A percentile compares a stretch with the other conserved stretches of the same genome.
phyloP scores from a whole-genome alignment of 2,888 invertebrate species.

The Serripes groenlandicus region DNA sequence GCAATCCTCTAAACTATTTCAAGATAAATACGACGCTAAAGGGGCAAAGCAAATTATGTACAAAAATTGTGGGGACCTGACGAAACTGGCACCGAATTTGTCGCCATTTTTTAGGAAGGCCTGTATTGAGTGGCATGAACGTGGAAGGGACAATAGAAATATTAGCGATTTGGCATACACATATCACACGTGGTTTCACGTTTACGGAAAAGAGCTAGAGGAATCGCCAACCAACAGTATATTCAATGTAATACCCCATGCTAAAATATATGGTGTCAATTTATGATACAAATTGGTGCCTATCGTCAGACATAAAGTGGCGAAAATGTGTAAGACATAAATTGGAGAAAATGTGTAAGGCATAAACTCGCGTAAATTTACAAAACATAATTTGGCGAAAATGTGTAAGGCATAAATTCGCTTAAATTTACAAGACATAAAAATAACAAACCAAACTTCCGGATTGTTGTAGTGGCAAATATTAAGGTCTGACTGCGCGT shows the following conservation, averaged over 20 bases:
- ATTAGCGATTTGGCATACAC: neutral
- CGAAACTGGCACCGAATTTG: neutral
- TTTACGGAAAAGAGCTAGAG: neutral
- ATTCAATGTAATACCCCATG: slow-evolving; percentile 8
- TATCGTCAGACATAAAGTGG: no score
- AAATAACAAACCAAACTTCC: no score
- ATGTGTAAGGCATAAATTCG: no score
- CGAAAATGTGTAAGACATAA: neutral
- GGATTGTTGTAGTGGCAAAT: no score
- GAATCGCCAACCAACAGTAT: slow-evolving; percentile 3
- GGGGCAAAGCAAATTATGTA: neutral
- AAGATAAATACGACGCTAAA: slow-evolving; percentile 1
- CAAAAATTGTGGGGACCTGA: neutral
- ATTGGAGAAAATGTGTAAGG: no score
- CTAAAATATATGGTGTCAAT: slow-evolving; percentile 7
- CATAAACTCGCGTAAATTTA: neutral
- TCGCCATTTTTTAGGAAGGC: neutral
- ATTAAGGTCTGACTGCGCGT: no score
- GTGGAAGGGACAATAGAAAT: neutral
- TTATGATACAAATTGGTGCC: no score
- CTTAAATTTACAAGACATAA: no score
- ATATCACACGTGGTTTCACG: slow-evolving; percentile 8
- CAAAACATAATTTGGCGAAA: neutral
- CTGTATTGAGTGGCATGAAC: neutral
- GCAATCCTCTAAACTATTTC: slow-evolving; percentile 6